Base-by-base conservation (phyloP, 2,113 vertebrate genomes). In the Platysteira castanea region DNA sequence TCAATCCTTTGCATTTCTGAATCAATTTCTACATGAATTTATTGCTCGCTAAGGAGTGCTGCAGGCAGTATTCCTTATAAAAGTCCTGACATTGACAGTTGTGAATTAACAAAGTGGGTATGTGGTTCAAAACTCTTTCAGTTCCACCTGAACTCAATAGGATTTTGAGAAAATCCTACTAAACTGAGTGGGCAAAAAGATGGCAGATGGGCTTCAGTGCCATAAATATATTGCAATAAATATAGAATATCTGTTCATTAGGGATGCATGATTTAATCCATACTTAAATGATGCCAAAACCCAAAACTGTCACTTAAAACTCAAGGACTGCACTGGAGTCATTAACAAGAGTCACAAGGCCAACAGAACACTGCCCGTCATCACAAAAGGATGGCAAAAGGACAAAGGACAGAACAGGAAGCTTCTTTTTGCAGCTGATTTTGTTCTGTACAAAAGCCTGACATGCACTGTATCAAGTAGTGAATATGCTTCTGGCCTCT, bases 1-100 rank as follows among this genome's bases (percentile, higher is more conserved):
- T 97, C 96, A 97, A 75, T 93, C 76, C 71, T 69, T 90, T 94
- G 78, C 41, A 84, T 96, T 93, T 93, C 73, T 77, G 92, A 95
- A 64, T 90, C 71, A 78, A 90, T 82, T 92, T 90, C 73, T 71
- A 68, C 68, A 41, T 39, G 5, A 84, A 83, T 94, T 93, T 96
- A 94, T 90, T 90, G 85, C 79, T 95, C 41, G 0, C 85, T 93
- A 68, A 88, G 92, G 91, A 94, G 47, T 53, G 47, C 71, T 90
- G 64, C 71, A 78, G 79, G 90, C 79, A 94, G 20, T 46, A 77
- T 95, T 86, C 82, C 60, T 24, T 92, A 15, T 50, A 74, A 75
- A 93, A 89, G 88, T 93, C 85, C 76, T 93, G 93, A 92, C 94
- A 81, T 75, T 94, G 92, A 83, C 71, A 86, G 75, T 87, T 88